Conservation (phyloP, 2,113 vertebrate genomes). For the Herpetotheres cachinnans region DNA sequence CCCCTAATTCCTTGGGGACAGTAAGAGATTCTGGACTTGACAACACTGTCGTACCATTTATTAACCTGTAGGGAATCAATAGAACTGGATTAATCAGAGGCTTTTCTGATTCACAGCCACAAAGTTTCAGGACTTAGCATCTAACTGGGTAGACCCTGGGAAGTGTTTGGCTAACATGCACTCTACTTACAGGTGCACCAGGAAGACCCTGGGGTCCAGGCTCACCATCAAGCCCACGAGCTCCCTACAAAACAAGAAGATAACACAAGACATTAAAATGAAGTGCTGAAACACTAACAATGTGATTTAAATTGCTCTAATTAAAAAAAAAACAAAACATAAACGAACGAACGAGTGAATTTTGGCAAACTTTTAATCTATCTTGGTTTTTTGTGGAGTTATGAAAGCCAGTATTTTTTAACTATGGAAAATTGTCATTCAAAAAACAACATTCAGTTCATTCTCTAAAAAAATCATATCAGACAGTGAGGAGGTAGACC, state of each 20-base stretch:
- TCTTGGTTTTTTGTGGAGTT: background rate
- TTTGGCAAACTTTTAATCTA: background rate
- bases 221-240: conserved; percentile 88
- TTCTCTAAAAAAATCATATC: background rate
- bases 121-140: background rate
- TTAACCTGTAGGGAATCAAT: background rate
- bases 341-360: background rate
- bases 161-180: background rate
- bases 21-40: background rate
- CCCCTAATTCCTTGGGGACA: background rate
- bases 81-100: background rate
- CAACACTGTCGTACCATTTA: background rate
- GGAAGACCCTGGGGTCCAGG: conserved; percentile 86
- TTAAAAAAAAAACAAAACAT: background rate
- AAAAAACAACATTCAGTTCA: background rate
- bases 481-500: background rate
- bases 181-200: conserved; percentile 85
- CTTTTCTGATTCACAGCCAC: background rate
- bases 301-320: fast-evolving
- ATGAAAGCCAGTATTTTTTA: background rate
- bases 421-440: background rate
- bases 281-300: background rate
- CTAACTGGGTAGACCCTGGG: background rate
- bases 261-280: background rate
- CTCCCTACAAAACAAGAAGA: conserved; percentile 75